Evolutionary conservation across 2,113 vertebrate genomes (phyloP), one percentile per base, ranked within the genome.

Genomic region (Desmodus rotundus): DNA sequence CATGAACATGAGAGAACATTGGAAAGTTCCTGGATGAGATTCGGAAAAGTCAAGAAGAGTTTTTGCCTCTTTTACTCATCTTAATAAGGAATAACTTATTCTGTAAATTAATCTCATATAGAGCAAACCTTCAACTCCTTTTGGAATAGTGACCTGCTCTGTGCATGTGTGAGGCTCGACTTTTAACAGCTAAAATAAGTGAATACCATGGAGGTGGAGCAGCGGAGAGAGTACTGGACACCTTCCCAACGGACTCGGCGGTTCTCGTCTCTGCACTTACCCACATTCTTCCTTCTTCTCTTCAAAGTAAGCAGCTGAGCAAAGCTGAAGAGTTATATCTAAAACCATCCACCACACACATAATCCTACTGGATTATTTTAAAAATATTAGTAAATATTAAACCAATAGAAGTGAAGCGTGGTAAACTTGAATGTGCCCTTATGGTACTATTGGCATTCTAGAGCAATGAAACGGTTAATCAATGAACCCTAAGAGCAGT

Each of bases 231-330:
- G 5, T 28, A 12, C 41, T 4, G 20, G 63, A 33, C 22, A 12
- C 33, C 4, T 4, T 33, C 50, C 58, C 19, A n/a, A 63, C 14
- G n/a, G 31, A 26, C 50, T 19, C 16, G 28, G 43, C 33, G 41
- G 14, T 12, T 31, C 28, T 52, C 17, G 11, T 63, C 58, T 70
- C 45, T 80, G 22, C 8, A 22, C 13, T 20, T 5, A 67, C 82
- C 28, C 52, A 87, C 17, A 70, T 54, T 77, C 38, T 24, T 88
- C 70, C 22, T 74, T 73, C 56, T 41, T 50, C 41, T 61, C 89
- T 86, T 36, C 28, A 22, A 73, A 78, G 58, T 22, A 91, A 81
- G 20, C 20, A 47, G 7, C n/a, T 89, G 95, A 92, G 67, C 47
- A 80, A 93, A 89, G 54, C 16, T 45, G 31, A 85, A 81, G 63